Base-by-base conservation (phyloP, 1,140 invertebrate species). In the Papilio machaon region DNA sequence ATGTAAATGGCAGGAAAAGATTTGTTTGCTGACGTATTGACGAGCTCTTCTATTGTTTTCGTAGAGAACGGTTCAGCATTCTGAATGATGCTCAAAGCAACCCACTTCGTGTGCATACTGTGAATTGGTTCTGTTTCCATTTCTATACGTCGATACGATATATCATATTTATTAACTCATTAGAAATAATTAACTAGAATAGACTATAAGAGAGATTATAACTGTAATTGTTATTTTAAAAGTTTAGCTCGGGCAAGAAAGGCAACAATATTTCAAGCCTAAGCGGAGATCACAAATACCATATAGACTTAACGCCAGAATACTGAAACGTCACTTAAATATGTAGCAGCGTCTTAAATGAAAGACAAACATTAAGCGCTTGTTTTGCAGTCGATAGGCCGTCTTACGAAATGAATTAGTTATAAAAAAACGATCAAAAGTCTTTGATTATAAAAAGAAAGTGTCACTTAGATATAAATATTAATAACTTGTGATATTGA, bases 41-140 rank as follows among this genome's bases (percentile, higher is more conserved):
- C 77, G 77, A 79, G 77, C 60, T 79, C 58, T 67, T 19, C 77
- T 38, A 67, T 79, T 79, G 77, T 79, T 79, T 67, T 79, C 60
- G 58, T 79, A 79, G 77, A 67, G 77, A 79, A 79, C 60, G 38
- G 58, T 79, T 60, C 75, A 58, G 75, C 58, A 49, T 79, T 79
- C 58, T 79, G 60, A 79, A 79, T 43, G 77, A 79, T 79, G 60
- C 77, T 79, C 35, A n/a, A 19, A 38, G 77, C 77, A 79, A 67
- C 54, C 58, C 77, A 79, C 77, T 79, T 79, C 60, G 47, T 79
- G 38, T 67, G 60, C 46, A 79, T 11, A 38, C 30, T 43, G 35
- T 64, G 38, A 47, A 75, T 79, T 79, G 58, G 8, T 19, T 46
- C 15, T 64, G 58, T 79, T 64, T 79, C 77, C 77, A 64, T 78